Evolutionary conservation across 2,888 invertebrate species (phyloP).

Genomic region (Terebella lapidaria): DNA sequence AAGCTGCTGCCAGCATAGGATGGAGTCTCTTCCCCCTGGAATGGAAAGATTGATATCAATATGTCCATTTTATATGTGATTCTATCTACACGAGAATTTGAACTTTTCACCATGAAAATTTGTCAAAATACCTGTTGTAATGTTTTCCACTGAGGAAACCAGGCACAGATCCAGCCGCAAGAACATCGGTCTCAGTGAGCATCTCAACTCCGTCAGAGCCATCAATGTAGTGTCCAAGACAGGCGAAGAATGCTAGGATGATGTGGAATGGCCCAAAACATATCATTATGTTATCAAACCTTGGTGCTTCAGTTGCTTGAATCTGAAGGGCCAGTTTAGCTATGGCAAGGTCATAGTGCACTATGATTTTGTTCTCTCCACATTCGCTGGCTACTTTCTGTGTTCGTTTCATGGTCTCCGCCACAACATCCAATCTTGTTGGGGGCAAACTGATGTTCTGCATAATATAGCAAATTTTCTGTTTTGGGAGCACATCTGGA

Average conservation of each 20-base stretch:
- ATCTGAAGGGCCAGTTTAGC: background rate
- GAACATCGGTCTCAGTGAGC: background rate
- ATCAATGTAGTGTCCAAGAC: background rate
- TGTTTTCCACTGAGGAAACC: background rate
- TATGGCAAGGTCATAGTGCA: background rate
- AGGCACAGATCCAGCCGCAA: no score
- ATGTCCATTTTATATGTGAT: no score
- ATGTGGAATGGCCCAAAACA: background rate
- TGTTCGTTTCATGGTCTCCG: background rate
- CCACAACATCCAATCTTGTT: background rate
- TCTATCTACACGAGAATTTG: no score
- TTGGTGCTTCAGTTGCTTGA: background rate
- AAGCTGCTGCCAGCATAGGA: constrained; percentile 1
- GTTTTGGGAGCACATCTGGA: background rate
- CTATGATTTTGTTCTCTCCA: background rate
- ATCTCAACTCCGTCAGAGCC: background rate
- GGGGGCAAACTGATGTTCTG: background rate
- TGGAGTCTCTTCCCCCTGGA: background rate
- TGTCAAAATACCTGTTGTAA: background rate
- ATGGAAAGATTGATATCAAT: no score
- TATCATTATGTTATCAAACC: background rate
- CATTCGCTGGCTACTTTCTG: background rate
- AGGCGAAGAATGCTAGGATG: background rate
- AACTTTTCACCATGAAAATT: no score
- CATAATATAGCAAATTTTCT: background rate